Percentiles rank a stretch among this genome's conserved stretches.
Conservation (phyloP, 2,888 invertebrate genomes). For the Crioceris asparagi region DNA sequence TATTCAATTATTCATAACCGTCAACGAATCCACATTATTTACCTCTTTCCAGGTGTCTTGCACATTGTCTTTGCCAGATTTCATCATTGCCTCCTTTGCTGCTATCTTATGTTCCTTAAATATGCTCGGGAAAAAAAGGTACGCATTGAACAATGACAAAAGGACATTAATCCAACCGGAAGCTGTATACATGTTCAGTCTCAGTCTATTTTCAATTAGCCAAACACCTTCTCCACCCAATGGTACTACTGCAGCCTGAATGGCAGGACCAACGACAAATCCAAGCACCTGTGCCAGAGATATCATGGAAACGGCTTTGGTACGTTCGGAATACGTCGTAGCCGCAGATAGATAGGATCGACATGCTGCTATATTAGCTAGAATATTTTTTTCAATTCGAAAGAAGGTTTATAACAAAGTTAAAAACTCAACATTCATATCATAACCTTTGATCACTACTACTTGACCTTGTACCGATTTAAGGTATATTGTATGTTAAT, state of each 20-base stretch:
- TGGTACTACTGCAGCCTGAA: constrained; percentile 72
- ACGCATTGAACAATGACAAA: constrained; percentile 60
- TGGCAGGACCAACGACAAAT: constrained; percentile 74
- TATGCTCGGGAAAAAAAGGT: constrained; percentile 61
- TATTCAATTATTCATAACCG: too few species aligned
- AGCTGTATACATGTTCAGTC: constrained; percentile 79
- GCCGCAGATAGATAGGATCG: constrained; percentile 78
- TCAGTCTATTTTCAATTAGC: constrained; percentile 43
- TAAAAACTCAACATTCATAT: too few species aligned
- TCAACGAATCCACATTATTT: too few species aligned
- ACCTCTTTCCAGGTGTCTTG: constrained; percentile 57
- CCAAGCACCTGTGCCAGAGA: constrained; percentile 79
- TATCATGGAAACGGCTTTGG: constrained; percentile 72
- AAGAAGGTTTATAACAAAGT: too few species aligned
- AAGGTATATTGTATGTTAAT: too few species aligned
- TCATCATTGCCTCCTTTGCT: constrained; percentile 65
- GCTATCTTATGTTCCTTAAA: constrained; percentile 72
- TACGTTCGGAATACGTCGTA: constrained; percentile 68
- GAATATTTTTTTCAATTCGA: too few species aligned
- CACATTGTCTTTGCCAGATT: constrained; percentile 60
- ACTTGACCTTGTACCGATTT: too few species aligned
- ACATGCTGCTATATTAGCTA: constrained; percentile 75
- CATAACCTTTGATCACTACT: too few species aligned
- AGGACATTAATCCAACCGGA: constrained; percentile 71
- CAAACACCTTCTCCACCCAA: constrained; percentile 55